These are phyloP conservation scores for Napeogenes inachia DNA, from an alignment of 2,888 invertebrate genomes.

Conservation along the genomic window DNA sequence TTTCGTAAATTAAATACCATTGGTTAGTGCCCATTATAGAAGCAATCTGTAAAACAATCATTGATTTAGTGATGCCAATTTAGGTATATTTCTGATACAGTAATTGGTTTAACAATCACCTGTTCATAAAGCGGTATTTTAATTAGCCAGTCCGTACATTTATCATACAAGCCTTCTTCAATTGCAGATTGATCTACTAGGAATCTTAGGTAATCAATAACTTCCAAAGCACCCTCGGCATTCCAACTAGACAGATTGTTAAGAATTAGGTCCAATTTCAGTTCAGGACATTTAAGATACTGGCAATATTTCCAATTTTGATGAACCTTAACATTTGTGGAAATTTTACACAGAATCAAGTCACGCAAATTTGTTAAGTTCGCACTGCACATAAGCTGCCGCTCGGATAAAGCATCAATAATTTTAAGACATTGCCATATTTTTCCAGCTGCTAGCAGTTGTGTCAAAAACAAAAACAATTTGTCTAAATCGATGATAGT, in stretches of 20 bases:
- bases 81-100: background rate
- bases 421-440: conserved; percentile 72
- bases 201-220: conserved; percentile 71
- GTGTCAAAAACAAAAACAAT: conserved; percentile 72
- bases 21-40: conserved; percentile 73
- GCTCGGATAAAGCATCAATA: conserved; percentile 78
- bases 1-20: conserved; percentile 79
- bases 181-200: conserved; percentile 56
- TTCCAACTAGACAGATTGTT: conserved; percentile 77
- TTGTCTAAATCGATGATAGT: conserved; percentile 73
- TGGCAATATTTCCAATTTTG: conserved; percentile 73
- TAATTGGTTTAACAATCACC: conserved; percentile 48
- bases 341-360: conserved; percentile 77
- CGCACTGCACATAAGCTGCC: conserved; percentile 65
- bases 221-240: conserved; percentile 73
- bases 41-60: conserved; percentile 64
- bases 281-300: conserved; percentile 68
- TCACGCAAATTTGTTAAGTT: conserved; percentile 78
- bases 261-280: conserved; percentile 72
- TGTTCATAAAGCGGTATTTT: conserved; percentile 81
- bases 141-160: conserved; percentile 77
- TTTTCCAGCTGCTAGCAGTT: conserved; percentile 61
- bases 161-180: conserved; percentile 60
- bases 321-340: conserved; percentile 68
- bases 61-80: background rate